Evolutionary conservation across 2,888 invertebrate genomes (phyloP).

Genomic region (Erebia ligea): DNA sequence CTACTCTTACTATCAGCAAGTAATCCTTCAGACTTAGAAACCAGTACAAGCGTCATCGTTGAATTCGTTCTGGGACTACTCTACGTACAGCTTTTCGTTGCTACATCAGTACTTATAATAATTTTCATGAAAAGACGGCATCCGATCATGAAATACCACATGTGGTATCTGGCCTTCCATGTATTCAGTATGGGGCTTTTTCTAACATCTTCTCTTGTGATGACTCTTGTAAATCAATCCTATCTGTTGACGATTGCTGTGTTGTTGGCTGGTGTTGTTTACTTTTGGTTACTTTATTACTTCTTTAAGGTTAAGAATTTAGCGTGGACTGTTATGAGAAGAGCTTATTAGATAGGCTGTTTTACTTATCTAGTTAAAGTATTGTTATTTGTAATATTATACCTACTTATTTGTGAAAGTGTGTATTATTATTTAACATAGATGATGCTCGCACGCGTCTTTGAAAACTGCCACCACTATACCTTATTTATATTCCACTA

Average conservation of each 20-base stretch:
- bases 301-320: constrained; percentile 49
- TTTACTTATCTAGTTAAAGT: not conserved
- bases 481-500: too few species aligned
- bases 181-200: constrained; percentile 53
- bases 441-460: too few species aligned
- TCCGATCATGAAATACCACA: constrained; percentile 55
- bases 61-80: constrained; percentile 61
- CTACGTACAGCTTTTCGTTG: constrained; percentile 63
- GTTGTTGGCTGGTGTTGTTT: constrained; percentile 46
- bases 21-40: constrained; percentile 45
- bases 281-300: constrained; percentile 52
- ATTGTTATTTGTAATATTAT: not conserved
- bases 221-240: constrained; percentile 54
- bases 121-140: constrained; percentile 54
- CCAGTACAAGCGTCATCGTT: constrained; percentile 49
- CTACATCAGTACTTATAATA: constrained; percentile 56
- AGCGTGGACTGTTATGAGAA: constrained; percentile 25
- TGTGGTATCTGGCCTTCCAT: constrained; percentile 62
- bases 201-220: constrained; percentile 49
- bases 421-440: not conserved
- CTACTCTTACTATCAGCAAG: constrained; percentile 51
- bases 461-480: too few species aligned
- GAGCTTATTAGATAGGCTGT: constrained; percentile 11
- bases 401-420: not conserved
- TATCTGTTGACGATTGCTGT: constrained; percentile 48